Conservation (phyloP, 2,113 vertebrate genomes). For the Reinhardtius hippoglossoides region DNA sequence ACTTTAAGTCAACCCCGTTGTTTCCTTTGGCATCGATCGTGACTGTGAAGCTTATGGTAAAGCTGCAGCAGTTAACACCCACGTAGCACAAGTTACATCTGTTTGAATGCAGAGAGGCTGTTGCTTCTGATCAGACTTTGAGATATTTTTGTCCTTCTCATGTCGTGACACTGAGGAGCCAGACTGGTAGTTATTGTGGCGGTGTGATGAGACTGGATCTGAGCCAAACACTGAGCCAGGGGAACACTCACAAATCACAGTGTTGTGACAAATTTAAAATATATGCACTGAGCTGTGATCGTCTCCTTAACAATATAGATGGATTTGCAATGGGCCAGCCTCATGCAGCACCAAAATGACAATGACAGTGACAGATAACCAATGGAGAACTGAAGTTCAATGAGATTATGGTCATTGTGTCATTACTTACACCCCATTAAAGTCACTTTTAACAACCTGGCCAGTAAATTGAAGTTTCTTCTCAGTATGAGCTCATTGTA, state of each 20-base stretch:
- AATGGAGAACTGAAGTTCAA: not conserved
- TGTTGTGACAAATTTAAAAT: not conserved
- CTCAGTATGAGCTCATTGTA: not conserved
- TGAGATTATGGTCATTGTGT: not conserved
- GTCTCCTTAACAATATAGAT: not conserved
- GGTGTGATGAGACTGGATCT: not conserved
- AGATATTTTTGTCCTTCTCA: slow-evolving; percentile 35
- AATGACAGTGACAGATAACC: not conserved
- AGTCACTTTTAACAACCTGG: not conserved
- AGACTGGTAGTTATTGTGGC: slow-evolving; percentile 14
- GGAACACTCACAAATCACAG: not conserved
- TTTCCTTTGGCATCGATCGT: slow-evolving; percentile 2
- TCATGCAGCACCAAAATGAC: not conserved
- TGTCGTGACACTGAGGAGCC: slow-evolving; percentile 19
- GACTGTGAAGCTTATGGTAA: not conserved
- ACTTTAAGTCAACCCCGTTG: not conserved
- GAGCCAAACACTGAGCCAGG: not conserved
- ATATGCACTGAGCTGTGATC: too few relatives aligned
- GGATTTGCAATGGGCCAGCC: not conserved
- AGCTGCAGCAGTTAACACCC: slow-evolving; percentile 30
- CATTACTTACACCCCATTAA: not conserved
- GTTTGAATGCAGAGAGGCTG: slow-evolving; percentile 29
- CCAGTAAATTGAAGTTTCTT: too few relatives aligned
- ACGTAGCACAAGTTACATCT: slow-evolving; percentile 9
- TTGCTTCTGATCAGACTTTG: slow-evolving; percentile 51